Base-by-base conservation (phyloP, 2,113 vertebrate species). In the Notarius lentiginosus region DNA sequence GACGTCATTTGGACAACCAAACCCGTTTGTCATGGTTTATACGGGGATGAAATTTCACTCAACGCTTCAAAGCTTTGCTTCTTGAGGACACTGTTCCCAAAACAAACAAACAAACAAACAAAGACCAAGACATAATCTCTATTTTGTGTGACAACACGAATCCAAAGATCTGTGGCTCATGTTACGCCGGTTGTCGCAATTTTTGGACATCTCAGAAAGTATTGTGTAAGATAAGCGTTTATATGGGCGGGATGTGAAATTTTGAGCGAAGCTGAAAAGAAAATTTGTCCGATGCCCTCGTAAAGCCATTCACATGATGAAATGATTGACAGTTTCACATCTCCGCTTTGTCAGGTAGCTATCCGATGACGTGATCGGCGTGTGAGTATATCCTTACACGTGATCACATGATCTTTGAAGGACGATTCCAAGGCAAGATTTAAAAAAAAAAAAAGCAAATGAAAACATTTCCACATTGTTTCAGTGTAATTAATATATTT, bases 31-130 rank as follows among this genome's bases (percentile, higher is more conserved):
- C 73, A 79, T 17, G 68, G n/a, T 63, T 86, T 84, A 72, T 56
- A 41, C 18, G 10, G 51, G 82, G 56, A 41, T 84, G 20, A 84
- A 58, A 84, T 84, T 84, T 58, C 68, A 84, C 53, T 58, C 83
- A 12, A 0, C 34, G 6, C 83, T 75, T 68, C 14, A 61, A 55
- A 84, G 49, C 53, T 61, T 17, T 61, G 34, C 30, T 61, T 84
- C 68, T 73, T 49, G 18, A 61, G 30, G 79, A 81, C 79, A 18
- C 61, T 73, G 53, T 58, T 73, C 66, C 68, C 65, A 60, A 73
- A 84, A 73, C 66, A 72, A 84, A 55, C 30, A 30, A 84, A 55
- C 30, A 30, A 30, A 30, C 83, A 58, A 73, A 20, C 30, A 73
- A 58, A 73, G 15, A 49, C 10, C 53, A 60, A 56, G 14, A 60